Evolutionary conservation across 2,797 vertebrate species (phyloP), one percentile per base, ranked within the genome.

Genomic region (Lepus oiostolus): DNA sequence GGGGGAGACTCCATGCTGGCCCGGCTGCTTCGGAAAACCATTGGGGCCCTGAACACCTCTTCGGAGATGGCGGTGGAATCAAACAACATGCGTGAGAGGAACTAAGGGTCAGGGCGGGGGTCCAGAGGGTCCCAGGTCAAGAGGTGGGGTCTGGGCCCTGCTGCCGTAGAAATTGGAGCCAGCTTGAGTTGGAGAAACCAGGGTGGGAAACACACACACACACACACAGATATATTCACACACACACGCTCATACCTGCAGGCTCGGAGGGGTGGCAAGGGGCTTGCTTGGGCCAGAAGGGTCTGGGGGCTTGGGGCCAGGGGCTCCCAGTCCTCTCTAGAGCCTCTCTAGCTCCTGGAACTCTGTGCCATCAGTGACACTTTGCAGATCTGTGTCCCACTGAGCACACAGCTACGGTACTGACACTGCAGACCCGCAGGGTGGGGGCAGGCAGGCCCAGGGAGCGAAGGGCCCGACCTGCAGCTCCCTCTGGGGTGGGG

Each of bases 11-110:
- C 99, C 50, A 98, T 99, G 98, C 98, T 99, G 68, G 99, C 99
- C 2, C 97, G 95, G 30, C 98, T 99, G 19, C 98, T 99, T 72
- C 98, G 98, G 3, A 98, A 96, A 90, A 99, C 99, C 1, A 95
- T 99, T 0, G 98, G 98, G 0, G 98, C 98, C 77, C 98, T 99
- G 94, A 99, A 99, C 97, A 98, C 97, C 58, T 98, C 99, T 4
- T 98, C 98, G 0, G 94, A 95, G 21, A 24, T 97, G 0, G 47
- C 85, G 1, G 8, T 99, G 87, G 96, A 98, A 21, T 97, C 98
- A 0, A 98, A 98, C 95, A 99, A 99, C 96, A 35, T 88, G 0
- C 93, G 99, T 99, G 97, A 94, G 30, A 54, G 65, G 47, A 12
- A 12, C 0, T 0, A 7, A 3, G 52, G 47, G 22, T 4, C 0